These are phyloP conservation scores for Forbesichthys papilliferus DNA, from an alignment of 2,113 vertebrate genomes.

Conservation along the genomic window DNA sequence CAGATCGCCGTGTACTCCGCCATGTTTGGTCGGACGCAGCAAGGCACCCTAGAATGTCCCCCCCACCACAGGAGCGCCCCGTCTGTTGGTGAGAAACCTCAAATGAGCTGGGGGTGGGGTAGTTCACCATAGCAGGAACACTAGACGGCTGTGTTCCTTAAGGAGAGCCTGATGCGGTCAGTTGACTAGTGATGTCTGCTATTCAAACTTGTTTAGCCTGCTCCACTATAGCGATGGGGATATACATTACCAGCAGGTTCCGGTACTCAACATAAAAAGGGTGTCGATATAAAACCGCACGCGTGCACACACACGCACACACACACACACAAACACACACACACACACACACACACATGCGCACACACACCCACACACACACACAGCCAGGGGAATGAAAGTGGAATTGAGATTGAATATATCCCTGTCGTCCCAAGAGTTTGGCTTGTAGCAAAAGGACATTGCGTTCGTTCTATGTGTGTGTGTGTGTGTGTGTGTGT, in stretches of 20 bases:
- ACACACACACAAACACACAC: slow-evolving; percentile 15
- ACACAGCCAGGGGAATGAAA: slow-evolving; percentile 54
- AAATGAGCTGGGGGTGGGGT: neutral
- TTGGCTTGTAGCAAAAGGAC: slow-evolving; percentile 61
- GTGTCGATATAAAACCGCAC: slow-evolving; percentile 29
- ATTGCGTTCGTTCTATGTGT: slow-evolving; percentile 28
- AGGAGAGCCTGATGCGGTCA: neutral
- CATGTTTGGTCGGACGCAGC: slow-evolving; percentile 84
- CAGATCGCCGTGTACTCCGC: slow-evolving; percentile 88
- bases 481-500: slow-evolving; percentile 34
- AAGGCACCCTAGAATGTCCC: slow-evolving; percentile 85
- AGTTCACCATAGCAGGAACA: neutral
- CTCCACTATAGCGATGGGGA: neutral
- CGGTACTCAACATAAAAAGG: slow-evolving; percentile 4
- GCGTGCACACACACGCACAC: slow-evolving; percentile 17
- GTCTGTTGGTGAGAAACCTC: slow-evolving; percentile 77
- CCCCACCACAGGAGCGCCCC: slow-evolving; percentile 76
- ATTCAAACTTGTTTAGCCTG: neutral
- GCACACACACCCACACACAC: slow-evolving; percentile 24
- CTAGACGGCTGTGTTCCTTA: neutral
- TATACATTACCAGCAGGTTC: slow-evolving; percentile 1
- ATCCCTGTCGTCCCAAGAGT: slow-evolving; percentile 52
- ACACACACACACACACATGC: slow-evolving; percentile 6
- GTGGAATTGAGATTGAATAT: slow-evolving; percentile 70
- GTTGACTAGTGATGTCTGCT: slow-evolving; percentile 1